These are phyloP conservation scores for Symphodus melops DNA, from an alignment of 2,113 vertebrate species.

Conservation along the genomic window DNA sequence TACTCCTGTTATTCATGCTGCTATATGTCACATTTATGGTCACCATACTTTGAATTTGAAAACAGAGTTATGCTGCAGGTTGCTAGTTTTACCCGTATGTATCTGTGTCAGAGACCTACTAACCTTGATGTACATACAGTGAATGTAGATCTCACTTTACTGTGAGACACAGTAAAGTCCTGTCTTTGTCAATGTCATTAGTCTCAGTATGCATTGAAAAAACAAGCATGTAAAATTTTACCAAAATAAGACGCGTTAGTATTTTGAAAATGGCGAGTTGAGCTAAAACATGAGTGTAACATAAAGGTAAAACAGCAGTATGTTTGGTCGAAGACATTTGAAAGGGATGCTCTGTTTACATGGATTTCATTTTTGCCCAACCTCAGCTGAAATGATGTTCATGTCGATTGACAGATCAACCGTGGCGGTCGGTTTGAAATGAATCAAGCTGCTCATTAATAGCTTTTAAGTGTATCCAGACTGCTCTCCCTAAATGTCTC, in stretches of 20 bases:
- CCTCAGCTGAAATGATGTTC: not conserved
- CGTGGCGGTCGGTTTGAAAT: constrained; percentile 14
- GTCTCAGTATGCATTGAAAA: not conserved
- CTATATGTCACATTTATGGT: not conserved
- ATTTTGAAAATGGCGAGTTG: not conserved
- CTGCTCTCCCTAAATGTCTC: not conserved
- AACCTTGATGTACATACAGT: not conserved
- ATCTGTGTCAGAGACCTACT: not conserved
- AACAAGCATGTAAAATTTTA: too few species aligned
- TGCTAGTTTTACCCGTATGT: not conserved
- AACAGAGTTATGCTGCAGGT: not conserved
- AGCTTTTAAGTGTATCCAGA: not conserved
- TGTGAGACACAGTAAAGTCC: not conserved
- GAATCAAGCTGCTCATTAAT: not conserved
- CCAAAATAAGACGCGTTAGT: not conserved
- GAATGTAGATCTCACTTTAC: too few species aligned
- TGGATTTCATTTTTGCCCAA: not conserved
- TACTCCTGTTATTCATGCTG: constrained; percentile 3
- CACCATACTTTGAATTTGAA: not conserved
- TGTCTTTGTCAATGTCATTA: constrained; percentile 17
- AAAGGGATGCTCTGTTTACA: not conserved
- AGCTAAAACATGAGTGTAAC: not conserved
- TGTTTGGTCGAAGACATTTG: not conserved
- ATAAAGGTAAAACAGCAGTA: not conserved
- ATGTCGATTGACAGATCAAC: not conserved